Percentiles rank a stretch among this genome's conserved stretches.
These are phyloP conservation scores for Portunus trituberculatus DNA, from an alignment of 1,140 invertebrate species.

Conservation along the genomic window DNA sequence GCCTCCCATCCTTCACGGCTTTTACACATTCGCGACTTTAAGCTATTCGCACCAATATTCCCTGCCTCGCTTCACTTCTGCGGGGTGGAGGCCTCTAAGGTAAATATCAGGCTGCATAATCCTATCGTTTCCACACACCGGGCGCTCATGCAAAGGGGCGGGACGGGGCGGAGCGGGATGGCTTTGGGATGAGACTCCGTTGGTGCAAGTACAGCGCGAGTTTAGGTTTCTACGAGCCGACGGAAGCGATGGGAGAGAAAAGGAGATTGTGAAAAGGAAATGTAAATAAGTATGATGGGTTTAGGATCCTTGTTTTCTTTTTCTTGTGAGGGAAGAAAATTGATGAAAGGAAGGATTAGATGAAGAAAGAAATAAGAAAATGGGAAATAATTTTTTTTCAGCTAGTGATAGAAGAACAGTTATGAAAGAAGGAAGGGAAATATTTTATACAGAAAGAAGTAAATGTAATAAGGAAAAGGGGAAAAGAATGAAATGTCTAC, in stretches of 20 bases:
- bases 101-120: conserved; percentile 14
- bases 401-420: not conserved
- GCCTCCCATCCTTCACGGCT: not conserved
- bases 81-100: not conserved
- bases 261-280: too few relatives aligned
- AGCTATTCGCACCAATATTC: not conserved
- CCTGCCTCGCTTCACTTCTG: not conserved
- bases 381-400: not conserved
- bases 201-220: too few relatives aligned
- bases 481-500: too few relatives aligned
- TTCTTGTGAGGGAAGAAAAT: not conserved
- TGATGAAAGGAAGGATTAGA: not conserved
- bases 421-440: not conserved
- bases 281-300: too few relatives aligned
- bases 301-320: too few relatives aligned
- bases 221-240: not conserved
- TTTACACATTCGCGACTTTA: not conserved
- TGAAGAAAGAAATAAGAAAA: not conserved
- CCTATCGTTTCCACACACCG: conserved; percentile 6
- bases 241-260: not conserved
- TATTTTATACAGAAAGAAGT: not conserved
- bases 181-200: too few relatives aligned
- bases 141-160: not conserved
- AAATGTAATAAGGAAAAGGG: too few relatives aligned
- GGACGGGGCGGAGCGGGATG: not conserved